Base-by-base conservation (phyloP, 2,113 vertebrate species). In the Apteryx mantelli region DNA sequence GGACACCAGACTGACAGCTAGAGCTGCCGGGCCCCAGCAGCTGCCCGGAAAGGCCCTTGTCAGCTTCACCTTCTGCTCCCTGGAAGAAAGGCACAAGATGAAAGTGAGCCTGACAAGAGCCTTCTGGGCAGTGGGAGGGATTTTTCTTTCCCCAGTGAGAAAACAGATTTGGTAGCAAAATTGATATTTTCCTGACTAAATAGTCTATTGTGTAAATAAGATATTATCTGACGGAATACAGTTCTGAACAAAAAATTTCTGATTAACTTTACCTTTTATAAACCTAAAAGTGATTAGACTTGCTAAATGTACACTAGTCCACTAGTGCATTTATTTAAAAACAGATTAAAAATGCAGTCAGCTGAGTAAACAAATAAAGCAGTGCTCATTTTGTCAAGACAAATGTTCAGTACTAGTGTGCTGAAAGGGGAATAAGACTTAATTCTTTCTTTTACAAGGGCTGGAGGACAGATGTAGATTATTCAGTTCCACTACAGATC, bases 381-480 rank as follows among this genome's bases (percentile, higher is more conserved):
- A 52, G 50, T 66, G 30, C 5, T 84, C 34, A 4, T 89, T 81
- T 93, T 93, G 42, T 76, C 69, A 90, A 60, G 88, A 75, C 21
- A 85, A 91, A 5, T 46, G 7, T 73, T 89, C 38, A 81, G 56
- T 83, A 73, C 21, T 34, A 63, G 17, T 46, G 81, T 93, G 58
- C 44, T 85, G 60, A 79, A 65, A 91, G 30, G 32, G 11, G 38
- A 94, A 84, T 96, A 95, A 95, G 9, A 24, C 13, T 89, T 26
- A 79, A n/a, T 89, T 86, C 26, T 95, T 94, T 95, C 30, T 88
- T 94, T 95, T 70, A 32, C 90, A 94, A 98, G 98, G 98, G 95
- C 40, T 97, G 97, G 98, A 97, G 98, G 73, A 97, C 96, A 79
- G 98, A 98, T 81, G 96, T 97, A 75, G 97, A 98, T 91, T 98